Evolutionary conservation across 2,888 invertebrate species (phyloP), one percentile per base, ranked within the genome.

Genomic region (Hydriomena furcata): DNA sequence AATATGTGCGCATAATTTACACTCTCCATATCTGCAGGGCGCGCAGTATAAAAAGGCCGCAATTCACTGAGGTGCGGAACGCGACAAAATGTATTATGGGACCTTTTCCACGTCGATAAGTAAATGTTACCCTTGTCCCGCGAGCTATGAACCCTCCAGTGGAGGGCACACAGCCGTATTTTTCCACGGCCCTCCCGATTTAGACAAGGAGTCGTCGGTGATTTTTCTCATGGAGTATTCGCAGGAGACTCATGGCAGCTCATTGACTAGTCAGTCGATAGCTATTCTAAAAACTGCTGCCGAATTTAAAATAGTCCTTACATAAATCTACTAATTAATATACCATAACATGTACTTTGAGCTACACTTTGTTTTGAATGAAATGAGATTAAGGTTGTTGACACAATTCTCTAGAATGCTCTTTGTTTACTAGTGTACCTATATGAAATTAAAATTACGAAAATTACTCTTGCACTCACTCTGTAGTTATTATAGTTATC

Each of bases 51-150:
- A 82, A 17, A 80, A 73, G 66, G 73, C 68, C 58, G 52, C 68
- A 66, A 72, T 72, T 72, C 68, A 67, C 72, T 57, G 66, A 68
- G 71, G 68, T 64, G 66, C 60, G 65, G 68, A 68, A 72, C 69
- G 68, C 71, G 68, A 70, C 68, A 66, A 73, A 82, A 83, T 81
- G 76, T 80, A 83, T 84, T 79, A 82, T 75, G 71, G 70, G 73
- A 79, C 80, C 80, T 81, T 81, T 86, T 84, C 79, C 81, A 76
- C 79, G 77, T 79, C 85, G 82, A 84, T 85, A 86, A 86, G 84
- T 83, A 85, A 86, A 86, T 81, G 82, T 80, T 82, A 79, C 82
- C 82, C 81, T 75, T 79, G 82, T 84, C 79, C 71, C 63, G 53
- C 71, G 74, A 85, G 78, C 79, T 82, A 80, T 80, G 78, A 78